Evolutionary conservation across 2,797 vertebrate species (phyloP).

Genomic region (Thripadectes ignobilis): DNA sequence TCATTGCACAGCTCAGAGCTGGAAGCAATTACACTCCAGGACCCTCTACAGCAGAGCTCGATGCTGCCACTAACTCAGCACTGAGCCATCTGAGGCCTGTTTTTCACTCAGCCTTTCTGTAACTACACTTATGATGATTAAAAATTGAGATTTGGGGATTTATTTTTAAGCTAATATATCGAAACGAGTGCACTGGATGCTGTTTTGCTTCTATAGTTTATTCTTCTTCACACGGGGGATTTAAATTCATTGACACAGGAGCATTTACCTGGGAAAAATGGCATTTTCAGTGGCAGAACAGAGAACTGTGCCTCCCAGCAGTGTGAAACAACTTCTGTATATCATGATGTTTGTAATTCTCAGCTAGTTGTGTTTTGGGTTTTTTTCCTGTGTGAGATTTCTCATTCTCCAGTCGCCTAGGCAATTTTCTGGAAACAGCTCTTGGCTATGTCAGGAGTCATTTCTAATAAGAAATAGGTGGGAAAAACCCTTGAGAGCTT

Average conservation of each 20-base stretch:
- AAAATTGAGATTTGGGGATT: neutral
- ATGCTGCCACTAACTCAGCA: neutral
- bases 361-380: neutral
- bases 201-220: neutral
- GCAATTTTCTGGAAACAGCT: slow-evolving; percentile 29
- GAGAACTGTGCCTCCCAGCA: neutral
- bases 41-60: neutral
- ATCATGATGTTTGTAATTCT: slow-evolving; percentile 6
- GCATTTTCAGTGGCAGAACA: neutral
- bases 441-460: neutral
- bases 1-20: neutral
- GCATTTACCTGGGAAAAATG: neutral
- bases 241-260: neutral
- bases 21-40: neutral
- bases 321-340: neutral
- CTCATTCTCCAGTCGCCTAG: neutral
- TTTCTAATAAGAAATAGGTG: neutral
- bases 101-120: neutral
- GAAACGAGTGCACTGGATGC: neutral
- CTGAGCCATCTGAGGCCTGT: neutral
- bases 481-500: neutral
- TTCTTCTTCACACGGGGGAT: neutral
- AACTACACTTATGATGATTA: neutral
- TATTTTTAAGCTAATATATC: neutral
- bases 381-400: neutral